A percentile compares a stretch with the other conserved stretches of the same genome.
Conservation (phyloP, 2,888 invertebrate genomes). For the Torymus texanus region DNA sequence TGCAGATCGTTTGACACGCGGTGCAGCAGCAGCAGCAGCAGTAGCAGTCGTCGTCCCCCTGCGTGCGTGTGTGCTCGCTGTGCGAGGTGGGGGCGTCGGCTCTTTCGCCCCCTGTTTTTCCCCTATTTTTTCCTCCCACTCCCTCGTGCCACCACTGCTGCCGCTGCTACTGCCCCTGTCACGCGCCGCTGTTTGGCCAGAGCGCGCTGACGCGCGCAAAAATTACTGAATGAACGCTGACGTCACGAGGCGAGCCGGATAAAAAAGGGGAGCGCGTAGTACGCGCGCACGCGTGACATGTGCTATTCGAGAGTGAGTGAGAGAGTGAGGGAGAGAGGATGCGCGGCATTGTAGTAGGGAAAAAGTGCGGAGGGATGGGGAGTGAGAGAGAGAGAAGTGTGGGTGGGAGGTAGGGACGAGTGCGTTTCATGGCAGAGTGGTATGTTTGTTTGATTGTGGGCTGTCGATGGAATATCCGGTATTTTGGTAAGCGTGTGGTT, state of each 20-base stretch:
- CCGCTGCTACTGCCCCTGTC: constrained; percentile 63
- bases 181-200: background rate
- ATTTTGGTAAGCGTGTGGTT: too few species aligned
- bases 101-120: constrained; percentile 73
- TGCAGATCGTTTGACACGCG: constrained; percentile 73
- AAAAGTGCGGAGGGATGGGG: too few species aligned
- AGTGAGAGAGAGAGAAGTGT: too few species aligned
- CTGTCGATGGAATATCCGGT: too few species aligned
- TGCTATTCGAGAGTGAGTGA: background rate
- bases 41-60: constrained; percentile 55
- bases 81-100: constrained; percentile 60
- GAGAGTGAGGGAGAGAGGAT: too few species aligned
- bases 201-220: constrained; percentile 71
- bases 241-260: constrained; percentile 65
- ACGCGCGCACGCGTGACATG: background rate
- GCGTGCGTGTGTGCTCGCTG: constrained; percentile 66
- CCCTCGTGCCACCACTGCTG: constrained; percentile 58
- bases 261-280: constrained; percentile 26
- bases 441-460: too few species aligned
- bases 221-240: constrained; percentile 75
- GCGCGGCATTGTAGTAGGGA: too few species aligned
- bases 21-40: constrained; percentile 46
- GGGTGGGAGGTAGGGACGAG: too few species aligned
- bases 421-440: too few species aligned
- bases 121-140: constrained; percentile 74